phyloP scores from a whole-genome alignment of 2,888 invertebrate genomes.

The Gerris lacustris region DNA sequence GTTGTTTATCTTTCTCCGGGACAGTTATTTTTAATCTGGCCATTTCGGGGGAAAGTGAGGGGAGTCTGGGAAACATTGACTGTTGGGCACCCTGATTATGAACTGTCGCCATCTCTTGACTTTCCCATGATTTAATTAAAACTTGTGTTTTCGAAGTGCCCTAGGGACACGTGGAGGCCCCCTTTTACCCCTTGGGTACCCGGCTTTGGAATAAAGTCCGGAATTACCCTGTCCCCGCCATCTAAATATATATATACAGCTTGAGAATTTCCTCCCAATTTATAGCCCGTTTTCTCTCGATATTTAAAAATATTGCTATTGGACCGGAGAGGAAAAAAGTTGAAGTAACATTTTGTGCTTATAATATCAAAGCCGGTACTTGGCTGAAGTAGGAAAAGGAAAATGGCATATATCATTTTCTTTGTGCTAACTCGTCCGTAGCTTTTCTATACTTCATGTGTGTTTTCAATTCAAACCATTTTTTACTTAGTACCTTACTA shows the following conservation, averaged over 20 bases:
- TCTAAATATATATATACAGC: background rate
- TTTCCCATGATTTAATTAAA: slow-evolving; percentile 5
- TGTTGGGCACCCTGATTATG: background rate
- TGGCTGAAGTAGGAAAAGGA: no score
- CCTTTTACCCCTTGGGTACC: background rate
- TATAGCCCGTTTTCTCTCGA: slow-evolving; percentile 1
- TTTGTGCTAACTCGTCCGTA: no score
- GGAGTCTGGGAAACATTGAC: background rate
- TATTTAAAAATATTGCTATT: background rate
- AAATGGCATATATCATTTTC: no score
- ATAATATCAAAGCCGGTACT: no score
- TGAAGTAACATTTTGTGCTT: no score
- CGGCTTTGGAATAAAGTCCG: background rate
- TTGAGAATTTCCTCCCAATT: background rate
- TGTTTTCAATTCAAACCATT: no score
- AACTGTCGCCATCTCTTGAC: slow-evolving; percentile 1
- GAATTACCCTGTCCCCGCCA: background rate
- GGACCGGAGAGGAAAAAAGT: background rate
- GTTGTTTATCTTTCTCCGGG: slow-evolving; percentile 3
- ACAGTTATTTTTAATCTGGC: background rate
- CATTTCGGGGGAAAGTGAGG: background rate
- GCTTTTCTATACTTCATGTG: no score
- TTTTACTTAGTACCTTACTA: no score
- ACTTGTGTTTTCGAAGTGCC: slow-evolving; percentile 5
- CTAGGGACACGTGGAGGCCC: background rate